phyloP scores from a whole-genome alignment of 2,113 vertebrate genomes.

The Hirundichthys speculiger region DNA sequence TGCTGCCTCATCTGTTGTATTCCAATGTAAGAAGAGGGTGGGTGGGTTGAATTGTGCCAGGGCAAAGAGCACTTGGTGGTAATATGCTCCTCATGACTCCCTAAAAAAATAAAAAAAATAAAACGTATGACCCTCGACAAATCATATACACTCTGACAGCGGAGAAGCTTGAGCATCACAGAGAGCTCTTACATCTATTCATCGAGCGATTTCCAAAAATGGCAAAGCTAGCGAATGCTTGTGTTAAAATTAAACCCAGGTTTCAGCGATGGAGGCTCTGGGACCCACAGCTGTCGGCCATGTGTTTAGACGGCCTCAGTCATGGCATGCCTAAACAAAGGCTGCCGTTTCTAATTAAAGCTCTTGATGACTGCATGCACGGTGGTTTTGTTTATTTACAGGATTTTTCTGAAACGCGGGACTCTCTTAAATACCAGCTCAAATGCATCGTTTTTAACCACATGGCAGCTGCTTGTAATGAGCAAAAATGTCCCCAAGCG shows the following conservation, averaged over 20 bases:
- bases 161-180: background rate
- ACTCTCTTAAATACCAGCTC: conserved; percentile 20
- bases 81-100: conserved; percentile 65
- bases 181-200: conserved; percentile 18
- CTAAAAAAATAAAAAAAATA: conserved; percentile 33
- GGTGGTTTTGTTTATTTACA: conserved; percentile 50
- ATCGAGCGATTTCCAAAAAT: conserved; percentile 63
- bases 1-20: conserved; percentile 11
- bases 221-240: conserved; percentile 56
- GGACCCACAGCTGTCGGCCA: conserved; percentile 63
- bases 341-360: conserved; percentile 44
- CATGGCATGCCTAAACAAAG: conserved; percentile 53
- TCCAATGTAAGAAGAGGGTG: conserved; percentile 33
- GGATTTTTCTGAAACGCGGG: conserved; percentile 24
- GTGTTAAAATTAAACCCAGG: conserved; percentile 54
- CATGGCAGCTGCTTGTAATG: conserved; percentile 34
- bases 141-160: conserved; percentile 17
- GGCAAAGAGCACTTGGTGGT: conserved; percentile 28
- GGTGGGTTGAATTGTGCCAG: conserved; percentile 20
- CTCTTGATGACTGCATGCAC: conserved; percentile 24
- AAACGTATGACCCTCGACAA: conserved; percentile 50
- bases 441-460: conserved; percentile 8
- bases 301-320: conserved; percentile 43
- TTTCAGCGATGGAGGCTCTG: conserved; percentile 36
- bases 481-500: conserved; percentile 20